Evolutionary conservation across 2,888 invertebrate species (phyloP), one percentile per base, ranked within the genome.

Genomic region (Venustoraphidia nigricollis): DNA sequence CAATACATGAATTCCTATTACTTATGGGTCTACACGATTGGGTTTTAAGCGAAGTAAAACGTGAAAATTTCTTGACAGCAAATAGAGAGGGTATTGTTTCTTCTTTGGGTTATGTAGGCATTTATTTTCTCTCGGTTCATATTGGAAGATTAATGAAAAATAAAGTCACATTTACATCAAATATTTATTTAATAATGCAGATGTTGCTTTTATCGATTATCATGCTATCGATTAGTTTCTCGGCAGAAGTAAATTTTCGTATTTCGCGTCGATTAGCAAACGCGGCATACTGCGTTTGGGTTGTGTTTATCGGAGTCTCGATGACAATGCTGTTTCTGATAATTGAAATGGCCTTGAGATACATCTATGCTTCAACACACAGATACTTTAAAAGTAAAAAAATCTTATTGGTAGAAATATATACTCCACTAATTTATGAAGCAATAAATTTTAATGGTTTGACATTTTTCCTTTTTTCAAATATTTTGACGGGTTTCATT

Each of bases 61-160:
- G 89, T 50, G 64, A 66, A 39, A 72, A 71, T 47, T 68, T 92
- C 36, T 53, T 94, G 6, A 69, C 77, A 41, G 89, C 94, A 0
- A 98, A 98, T 66, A 77, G 89, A 49, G 97, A 98, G 69, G 97
- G 97, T 0, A 67, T 97, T 38, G 76, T 79, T 17, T 94, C 96
- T 0, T 71, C 82, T 37, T 68, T 85, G 1, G 96, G 97, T 2
- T 96, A 90, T 63, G 68, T 91, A 1, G 77, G 85, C 1, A 67
- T 97, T 6, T 94, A 91, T 65, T 70, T 94, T 49, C 73, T 82
- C 53, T 82, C 85, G 34, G 77, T 81, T 47, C 72, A 76, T 56
- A 61, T 84, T 46, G 83, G 81, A 39, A 65, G 68, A 53, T 60
- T 75, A 46, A 60, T 83, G 35, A 64, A 61, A 52, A 62, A 59